phyloP scores from a whole-genome alignment of 1,140 invertebrate species.

The Nasonia giraulti region DNA sequence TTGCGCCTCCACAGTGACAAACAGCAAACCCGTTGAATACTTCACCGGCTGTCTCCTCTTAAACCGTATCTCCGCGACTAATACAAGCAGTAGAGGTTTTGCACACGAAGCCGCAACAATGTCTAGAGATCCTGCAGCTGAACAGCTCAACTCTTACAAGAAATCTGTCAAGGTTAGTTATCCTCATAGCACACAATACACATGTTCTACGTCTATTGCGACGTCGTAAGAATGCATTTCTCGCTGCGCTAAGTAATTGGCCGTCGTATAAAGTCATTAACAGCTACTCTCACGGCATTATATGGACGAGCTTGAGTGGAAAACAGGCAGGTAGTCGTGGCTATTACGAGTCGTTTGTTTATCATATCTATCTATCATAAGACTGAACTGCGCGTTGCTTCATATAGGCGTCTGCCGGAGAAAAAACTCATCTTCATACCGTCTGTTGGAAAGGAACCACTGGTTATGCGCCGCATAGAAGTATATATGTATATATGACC shows the following conservation, averaged over 20 bases:
- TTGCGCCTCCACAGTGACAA: neutral
- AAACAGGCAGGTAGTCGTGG: neutral
- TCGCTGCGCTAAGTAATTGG: neutral
- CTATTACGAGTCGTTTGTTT: neutral
- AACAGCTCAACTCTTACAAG: constrained; percentile 82
- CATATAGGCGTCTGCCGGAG: too few species aligned
- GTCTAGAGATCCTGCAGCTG: constrained; percentile 77
- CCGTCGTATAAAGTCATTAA: neutral
- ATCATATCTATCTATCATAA: too few species aligned
- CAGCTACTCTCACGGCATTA: neutral
- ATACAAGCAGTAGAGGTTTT: neutral
- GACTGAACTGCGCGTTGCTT: too few species aligned
- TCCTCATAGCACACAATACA: neutral
- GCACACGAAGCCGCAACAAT: neutral
- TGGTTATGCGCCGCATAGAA: too few species aligned
- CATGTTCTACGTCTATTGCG: too few species aligned
- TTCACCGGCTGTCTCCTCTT: neutral
- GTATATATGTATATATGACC: too few species aligned
- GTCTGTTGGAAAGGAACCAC: too few species aligned
- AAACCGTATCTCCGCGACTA: neutral
- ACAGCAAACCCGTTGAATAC: neutral
- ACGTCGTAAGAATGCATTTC: neutral
- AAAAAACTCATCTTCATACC: too few species aligned
- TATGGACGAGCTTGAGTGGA: neutral
- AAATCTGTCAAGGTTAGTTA: constrained; percentile 77